Conservation (phyloP, 1,140 invertebrate genomes). For the Ctenoplectra terminalis region DNA sequence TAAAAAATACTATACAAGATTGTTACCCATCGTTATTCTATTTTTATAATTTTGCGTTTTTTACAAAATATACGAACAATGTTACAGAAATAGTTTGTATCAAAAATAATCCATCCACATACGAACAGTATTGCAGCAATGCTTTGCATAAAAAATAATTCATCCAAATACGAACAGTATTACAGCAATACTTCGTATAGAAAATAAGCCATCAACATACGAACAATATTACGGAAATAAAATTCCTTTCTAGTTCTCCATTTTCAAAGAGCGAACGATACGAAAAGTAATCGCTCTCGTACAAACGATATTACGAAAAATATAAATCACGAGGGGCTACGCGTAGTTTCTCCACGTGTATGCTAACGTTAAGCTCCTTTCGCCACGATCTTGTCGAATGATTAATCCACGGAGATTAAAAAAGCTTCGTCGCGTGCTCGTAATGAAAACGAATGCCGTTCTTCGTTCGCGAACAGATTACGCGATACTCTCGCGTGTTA, state of each 20-base stretch:
- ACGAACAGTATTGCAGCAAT: background rate
- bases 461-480: conserved; percentile 5
- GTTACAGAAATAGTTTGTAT: too few species aligned
- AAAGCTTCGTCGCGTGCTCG: background rate
- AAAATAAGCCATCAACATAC: too few species aligned
- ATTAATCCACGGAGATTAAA: conserved; percentile 27
- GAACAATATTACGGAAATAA: too few species aligned
- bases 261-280: background rate
- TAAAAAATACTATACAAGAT: too few species aligned
- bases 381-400: conserved; percentile 5
- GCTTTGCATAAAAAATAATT: too few species aligned
- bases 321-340: background rate
- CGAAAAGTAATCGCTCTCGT: background rate
- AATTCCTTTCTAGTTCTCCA: too few species aligned
- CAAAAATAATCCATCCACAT: background rate
- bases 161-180: too few species aligned
- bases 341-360: background rate
- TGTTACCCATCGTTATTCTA: too few species aligned
- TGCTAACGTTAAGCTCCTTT: background rate
- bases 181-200: too few species aligned
- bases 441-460: conserved; percentile 16
- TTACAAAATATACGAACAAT: too few species aligned
- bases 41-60: too few species aligned
- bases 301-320: background rate
- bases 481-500: conserved; percentile 6